Evolutionary conservation across 2,113 vertebrate genomes (phyloP).

Genomic region (Paraplagusia blochii): DNA sequence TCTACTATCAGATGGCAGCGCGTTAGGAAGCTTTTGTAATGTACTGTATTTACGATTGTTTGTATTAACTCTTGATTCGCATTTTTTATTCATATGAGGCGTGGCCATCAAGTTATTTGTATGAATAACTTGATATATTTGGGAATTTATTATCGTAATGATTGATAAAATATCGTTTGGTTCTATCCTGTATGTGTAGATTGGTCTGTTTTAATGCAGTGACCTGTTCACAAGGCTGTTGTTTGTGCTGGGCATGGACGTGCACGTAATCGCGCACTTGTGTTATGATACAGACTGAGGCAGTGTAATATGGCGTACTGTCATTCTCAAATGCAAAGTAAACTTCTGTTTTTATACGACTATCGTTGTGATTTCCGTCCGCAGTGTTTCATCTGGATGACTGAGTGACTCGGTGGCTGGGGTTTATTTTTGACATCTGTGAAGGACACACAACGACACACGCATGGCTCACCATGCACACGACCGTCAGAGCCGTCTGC

Average conservation of each 20-base stretch:
- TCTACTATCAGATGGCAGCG: not conserved
- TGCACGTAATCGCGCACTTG: slow-evolving; percentile 19
- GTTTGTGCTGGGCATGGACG: not conserved
- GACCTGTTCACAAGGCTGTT: slow-evolving; percentile 43
- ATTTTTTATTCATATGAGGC: slow-evolving; percentile 20
- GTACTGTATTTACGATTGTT: not conserved
- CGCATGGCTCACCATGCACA: slow-evolving; percentile 88
- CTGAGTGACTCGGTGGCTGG: slow-evolving; percentile 1
- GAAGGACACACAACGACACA: slow-evolving; percentile 23
- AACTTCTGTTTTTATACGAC: too few species aligned
- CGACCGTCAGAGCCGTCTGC: slow-evolving; percentile 74
- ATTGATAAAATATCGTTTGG: too few species aligned
- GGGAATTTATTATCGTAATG: too few species aligned
- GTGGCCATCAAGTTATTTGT: not conserved
- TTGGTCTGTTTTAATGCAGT: not conserved
- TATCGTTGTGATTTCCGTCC: not conserved
- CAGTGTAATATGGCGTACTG: slow-evolving; percentile 2
- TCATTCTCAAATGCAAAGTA: not conserved
- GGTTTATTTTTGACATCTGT: slow-evolving; percentile 3
- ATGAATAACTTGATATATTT: too few species aligned
- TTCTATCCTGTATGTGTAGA: not conserved
- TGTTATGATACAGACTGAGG: not conserved
- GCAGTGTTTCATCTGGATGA: slow-evolving; percentile 22
- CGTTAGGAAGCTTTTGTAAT: not conserved
- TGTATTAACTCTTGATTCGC: not conserved